These are phyloP conservation scores for Cynodonichthys magdalenae DNA, from an alignment of 2,797 vertebrate genomes.

Conservation along the genomic window DNA sequence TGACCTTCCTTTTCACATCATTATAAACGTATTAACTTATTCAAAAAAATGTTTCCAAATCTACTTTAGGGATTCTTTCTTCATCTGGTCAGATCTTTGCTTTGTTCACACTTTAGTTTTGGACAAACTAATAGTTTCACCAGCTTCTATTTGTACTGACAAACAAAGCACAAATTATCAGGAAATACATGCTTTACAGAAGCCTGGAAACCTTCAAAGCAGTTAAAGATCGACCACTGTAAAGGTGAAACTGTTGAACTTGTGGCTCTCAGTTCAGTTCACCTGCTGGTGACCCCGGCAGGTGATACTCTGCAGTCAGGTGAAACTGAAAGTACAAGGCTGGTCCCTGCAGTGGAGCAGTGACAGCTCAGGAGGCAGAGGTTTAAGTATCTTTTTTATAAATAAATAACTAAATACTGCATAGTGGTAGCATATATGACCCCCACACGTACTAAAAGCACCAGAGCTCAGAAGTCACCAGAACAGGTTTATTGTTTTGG, in stretches of 20 bases:
- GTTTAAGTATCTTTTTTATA: neutral
- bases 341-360: neutral
- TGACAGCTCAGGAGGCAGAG: neutral
- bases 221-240: too few species aligned
- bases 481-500: too few species aligned
- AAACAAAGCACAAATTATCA: too few species aligned
- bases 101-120: neutral
- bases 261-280: neutral
- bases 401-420: neutral
- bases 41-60: too few species aligned
- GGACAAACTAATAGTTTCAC: neutral
- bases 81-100: neutral
- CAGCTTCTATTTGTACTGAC: neutral
- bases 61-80: neutral
- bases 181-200: neutral
- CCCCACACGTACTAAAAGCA: too few species aligned
- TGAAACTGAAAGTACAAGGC: neutral
- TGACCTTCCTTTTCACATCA: too few species aligned
- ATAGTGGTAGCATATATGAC: too few species aligned
- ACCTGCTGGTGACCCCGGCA: constrained; percentile 7
- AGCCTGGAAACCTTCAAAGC: neutral
- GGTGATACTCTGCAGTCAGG: neutral
- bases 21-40: too few species aligned
- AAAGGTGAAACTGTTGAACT: neutral
- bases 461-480: too few species aligned